Base-by-base conservation (phyloP, 2,888 invertebrate genomes). In the Acronicta aceris region DNA sequence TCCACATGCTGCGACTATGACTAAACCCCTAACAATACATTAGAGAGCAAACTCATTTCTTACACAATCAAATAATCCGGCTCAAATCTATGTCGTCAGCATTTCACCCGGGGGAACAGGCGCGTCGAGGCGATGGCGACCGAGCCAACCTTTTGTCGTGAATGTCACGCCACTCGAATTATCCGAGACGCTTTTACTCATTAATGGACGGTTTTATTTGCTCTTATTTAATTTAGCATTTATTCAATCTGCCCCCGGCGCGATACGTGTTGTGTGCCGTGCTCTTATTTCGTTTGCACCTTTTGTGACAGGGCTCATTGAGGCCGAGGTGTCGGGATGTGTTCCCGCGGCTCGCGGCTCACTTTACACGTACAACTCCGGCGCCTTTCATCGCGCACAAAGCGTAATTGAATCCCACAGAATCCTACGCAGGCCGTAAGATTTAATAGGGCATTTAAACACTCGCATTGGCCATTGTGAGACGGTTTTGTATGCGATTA, bases 391-490 rank as follows among this genome's bases (percentile, higher is more conserved):
- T 90, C 92, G 89, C 81, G 83, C 87, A 94, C 94, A 94, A 94
- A 94, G 92, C 92, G 94, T 94, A 94, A 94, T 94, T 94, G 94
- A 94, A 94, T 94, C 93, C 93, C 90, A 89, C 93, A 92, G 92
- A 93, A 93, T 92, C 93, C 93, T 94, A 93, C 92, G 93, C 90
- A 92, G 89, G 83, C 89, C 85, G 89, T 90, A 93, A 93, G 92
- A 92, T 94, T 94, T 94, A 94, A 94, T 94, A 94, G 94, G 94
- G 94, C 90, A 94, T 94, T 94, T 94, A 93, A 93, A 93, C 92
- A 92, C 90, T 93, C 91, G 91, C 94, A 94, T 94, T 94, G 94
- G 93, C 92, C 88, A 94, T 94, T 93, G 93, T 93, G 87, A 89
- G 87, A 85, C 84, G 89, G 91, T 90, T 92, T 92, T 91, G 93